phyloP scores from a whole-genome alignment of 2,113 vertebrate species.

The Centropus unirufus region DNA sequence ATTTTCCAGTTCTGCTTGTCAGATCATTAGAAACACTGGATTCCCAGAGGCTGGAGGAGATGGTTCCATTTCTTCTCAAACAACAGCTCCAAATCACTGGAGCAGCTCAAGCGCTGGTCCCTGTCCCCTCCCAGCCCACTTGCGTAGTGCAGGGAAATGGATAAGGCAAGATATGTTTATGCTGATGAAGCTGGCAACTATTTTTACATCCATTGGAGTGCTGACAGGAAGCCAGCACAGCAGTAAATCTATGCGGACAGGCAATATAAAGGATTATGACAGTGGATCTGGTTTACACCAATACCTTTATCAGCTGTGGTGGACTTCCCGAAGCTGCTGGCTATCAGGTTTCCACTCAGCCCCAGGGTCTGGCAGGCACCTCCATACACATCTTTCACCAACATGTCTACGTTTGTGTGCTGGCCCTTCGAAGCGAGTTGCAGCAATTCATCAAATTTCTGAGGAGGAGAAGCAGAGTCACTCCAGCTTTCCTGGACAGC shows the following conservation, averaged over 20 bases:
- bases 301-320: slow-evolving; percentile 92
- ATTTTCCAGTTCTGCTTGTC: neutral
- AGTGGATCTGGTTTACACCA: too few species aligned
- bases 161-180: neutral
- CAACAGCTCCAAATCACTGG: neutral
- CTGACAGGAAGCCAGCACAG: neutral
- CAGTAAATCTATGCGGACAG: neutral
- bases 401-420: slow-evolving; percentile 95
- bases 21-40: neutral
- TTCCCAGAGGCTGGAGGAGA: neutral
- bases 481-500: neutral
- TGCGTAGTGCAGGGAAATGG: accelerated
- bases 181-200: neutral
- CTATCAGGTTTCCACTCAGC: slow-evolving; percentile 93
- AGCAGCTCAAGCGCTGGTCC: neutral
- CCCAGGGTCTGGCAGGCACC: slow-evolving; percentile 92
- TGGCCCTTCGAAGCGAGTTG: slow-evolving; percentile 94
- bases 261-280: neutral
- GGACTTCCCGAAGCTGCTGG: slow-evolving; percentile 97
- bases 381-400: slow-evolving; percentile 96
- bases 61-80: neutral
- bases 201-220: neutral
- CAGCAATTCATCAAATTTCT: slow-evolving; percentile 97
- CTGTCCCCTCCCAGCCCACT: neutral
- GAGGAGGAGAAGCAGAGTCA: slow-evolving; percentile 8